Percentiles rank a stretch among this genome's conserved stretches.
Evolutionary conservation across 1,140 invertebrate species (phyloP).

Genomic region (Nixonia krombeini): DNA sequence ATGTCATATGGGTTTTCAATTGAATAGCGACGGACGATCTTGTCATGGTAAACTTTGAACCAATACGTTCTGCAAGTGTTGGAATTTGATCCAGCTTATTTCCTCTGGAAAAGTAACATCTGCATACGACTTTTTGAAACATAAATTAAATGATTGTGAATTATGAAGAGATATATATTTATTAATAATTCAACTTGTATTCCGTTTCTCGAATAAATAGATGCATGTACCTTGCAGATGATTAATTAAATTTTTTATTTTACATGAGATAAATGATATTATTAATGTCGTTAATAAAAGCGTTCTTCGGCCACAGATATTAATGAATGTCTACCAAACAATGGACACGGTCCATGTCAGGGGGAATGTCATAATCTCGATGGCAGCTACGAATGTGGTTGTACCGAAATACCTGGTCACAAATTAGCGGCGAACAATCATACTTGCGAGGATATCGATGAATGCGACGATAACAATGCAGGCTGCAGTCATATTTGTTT

Average conservation of each 20-base stretch:
- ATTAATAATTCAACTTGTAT: no score
- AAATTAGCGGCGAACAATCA: constrained; percentile 74
- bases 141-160: no score
- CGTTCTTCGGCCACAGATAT: constrained; percentile 67
- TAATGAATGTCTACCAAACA: constrained; percentile 76
- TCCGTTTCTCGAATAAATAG: no score
- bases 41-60: constrained; percentile 73
- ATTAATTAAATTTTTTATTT: no score
- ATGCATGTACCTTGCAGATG: no score
- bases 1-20: constrained; percentile 63
- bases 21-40: constrained; percentile 74
- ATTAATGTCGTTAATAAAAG: not conserved
- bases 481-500: constrained; percentile 74
- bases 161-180: no score
- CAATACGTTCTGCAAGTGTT: constrained; percentile 35
- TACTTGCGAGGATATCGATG: constrained; percentile 75
- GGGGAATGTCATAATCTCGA: constrained; percentile 77
- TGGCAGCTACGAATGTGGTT: constrained; percentile 77
- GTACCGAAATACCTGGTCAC: constrained; percentile 74
- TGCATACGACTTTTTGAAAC: constrained; percentile 1
- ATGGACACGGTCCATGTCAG: constrained; percentile 80
- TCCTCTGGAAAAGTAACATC: constrained; percentile 8
- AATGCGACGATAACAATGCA: constrained; percentile 74
- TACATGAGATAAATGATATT: no score
- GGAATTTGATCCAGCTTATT: constrained; percentile 29